A percentile compares a stretch with the other conserved stretches of the same genome.
Conservation (phyloP, 2,888 invertebrate genomes). For the Agrilus biguttatus region DNA sequence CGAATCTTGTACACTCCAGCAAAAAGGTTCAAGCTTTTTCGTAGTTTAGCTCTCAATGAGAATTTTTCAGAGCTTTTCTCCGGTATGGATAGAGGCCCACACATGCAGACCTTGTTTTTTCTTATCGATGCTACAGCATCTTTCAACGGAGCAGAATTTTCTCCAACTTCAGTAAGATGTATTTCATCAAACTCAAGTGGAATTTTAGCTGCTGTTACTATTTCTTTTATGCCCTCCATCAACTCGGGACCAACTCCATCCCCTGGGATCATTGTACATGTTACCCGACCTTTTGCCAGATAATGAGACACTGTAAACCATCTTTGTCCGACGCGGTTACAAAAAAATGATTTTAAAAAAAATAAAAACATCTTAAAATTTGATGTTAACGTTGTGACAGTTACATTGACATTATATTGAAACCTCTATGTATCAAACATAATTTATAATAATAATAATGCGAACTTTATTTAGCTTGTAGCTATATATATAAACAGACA, state of each 20-base stretch:
- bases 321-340: too few relatives aligned
- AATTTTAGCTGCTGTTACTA: slow-evolving; percentile 18
- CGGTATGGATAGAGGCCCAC: slow-evolving; percentile 42
- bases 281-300: slow-evolving; percentile 24
- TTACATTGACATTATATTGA: too few relatives aligned
- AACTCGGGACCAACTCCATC: slow-evolving; percentile 24
- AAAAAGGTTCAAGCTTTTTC: slow-evolving; percentile 39
- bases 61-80: slow-evolving; percentile 26
- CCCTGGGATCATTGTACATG: slow-evolving; percentile 35
- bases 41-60: slow-evolving; percentile 15
- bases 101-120: slow-evolving; percentile 15
- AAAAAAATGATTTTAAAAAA: too few relatives aligned
- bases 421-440: too few relatives aligned
- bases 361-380: too few relatives aligned
- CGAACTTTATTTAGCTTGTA: too few relatives aligned
- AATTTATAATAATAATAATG: too few relatives aligned
- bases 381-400: too few relatives aligned
- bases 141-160: slow-evolving; percentile 16
- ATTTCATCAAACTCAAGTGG: slow-evolving; percentile 34
- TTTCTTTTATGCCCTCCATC: slow-evolving; percentile 18
- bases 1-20: slow-evolving; percentile 40
- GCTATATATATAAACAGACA: too few relatives aligned
- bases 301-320: too few relatives aligned
- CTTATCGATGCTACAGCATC: slow-evolving; percentile 46
- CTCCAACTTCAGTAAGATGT: slow-evolving; percentile 8